phyloP scores from a whole-genome alignment of 2,888 invertebrate genomes.

The Archaeoteleia sp. region DNA sequence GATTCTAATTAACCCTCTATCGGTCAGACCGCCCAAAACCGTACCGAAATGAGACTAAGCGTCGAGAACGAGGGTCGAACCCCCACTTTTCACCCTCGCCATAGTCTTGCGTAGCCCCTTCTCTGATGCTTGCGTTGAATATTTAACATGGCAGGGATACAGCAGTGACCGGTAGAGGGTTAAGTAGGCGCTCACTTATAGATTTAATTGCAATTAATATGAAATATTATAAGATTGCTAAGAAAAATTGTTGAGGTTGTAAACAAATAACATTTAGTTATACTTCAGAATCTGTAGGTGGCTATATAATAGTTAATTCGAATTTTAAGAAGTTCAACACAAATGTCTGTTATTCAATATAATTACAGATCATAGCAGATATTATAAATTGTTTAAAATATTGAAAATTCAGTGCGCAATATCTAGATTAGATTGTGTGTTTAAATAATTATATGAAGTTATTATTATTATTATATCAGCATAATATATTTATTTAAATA shows the following conservation, averaged over 20 bases:
- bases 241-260: conserved; percentile 17
- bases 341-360: too few species aligned
- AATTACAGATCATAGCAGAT: too few species aligned
- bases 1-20: conserved; percentile 50
- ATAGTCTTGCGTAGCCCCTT: conserved; percentile 42
- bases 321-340: too few species aligned
- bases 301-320: too few species aligned
- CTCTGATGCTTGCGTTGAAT: conserved; percentile 38
- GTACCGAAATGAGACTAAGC: conserved; percentile 47
- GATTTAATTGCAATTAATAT: conserved; percentile 26
- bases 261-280: too few species aligned
- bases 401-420: too few species aligned
- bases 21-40: conserved; percentile 51
- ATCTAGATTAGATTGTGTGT: too few species aligned
- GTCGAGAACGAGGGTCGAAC: conserved; percentile 41
- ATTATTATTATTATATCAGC: too few species aligned
- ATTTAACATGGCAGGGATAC: conserved; percentile 51
- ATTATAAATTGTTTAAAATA: too few species aligned
- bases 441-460: too few species aligned
- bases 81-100: conserved; percentile 28
- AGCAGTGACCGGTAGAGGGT: conserved; percentile 43
- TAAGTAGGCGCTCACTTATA: conserved; percentile 33
- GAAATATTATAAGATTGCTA: conserved; percentile 5
- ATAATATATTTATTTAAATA: too few species aligned
- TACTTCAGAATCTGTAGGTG: too few species aligned